Base-by-base conservation (phyloP, 2,113 vertebrate species). In the Puma concolor region DNA sequence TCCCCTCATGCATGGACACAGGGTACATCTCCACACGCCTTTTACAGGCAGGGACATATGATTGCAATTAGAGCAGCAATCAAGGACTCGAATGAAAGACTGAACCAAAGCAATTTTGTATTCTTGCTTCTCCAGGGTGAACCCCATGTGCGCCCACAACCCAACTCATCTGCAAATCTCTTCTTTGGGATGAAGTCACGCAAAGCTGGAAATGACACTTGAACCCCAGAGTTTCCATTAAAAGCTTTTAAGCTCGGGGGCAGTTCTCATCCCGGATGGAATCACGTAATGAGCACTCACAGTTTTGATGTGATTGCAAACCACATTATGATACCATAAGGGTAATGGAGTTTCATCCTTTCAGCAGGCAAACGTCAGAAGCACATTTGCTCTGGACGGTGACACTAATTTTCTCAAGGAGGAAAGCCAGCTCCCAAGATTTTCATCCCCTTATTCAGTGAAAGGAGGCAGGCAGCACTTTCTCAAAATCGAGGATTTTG, bases 201-300 rank as follows among this genome's bases (percentile, higher is more conserved):
- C 16, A 14, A 91, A 83, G 69, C 8, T 25, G 67, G 36, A 95
- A 97, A 90, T 50, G 80, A 84, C 38, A 31, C 63, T 76, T 81
- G 33, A 57, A 60, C 48, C 80, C 84, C 64, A 64, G 38, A 87
- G 64, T 71, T 94, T 87, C 93, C 74, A 77, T 64, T 50, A 82
- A 90, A 95, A 91, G 87, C 95, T 97, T 95, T 95, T 90, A 88
- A 91, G 79, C 82, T 52, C 52, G 76, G 38, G 41, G 93, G 85
- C 86, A 64, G 12, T 72, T 84, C 69, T 44, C 41, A 57, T 36
- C 83, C 41, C 50, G 25, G 57, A 85, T 63, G 87, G 94, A 87
- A 19, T 38, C 31, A 50, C 0, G 15, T 52, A 69, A 83, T 2
- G 71, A 87, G 82, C 76, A 33, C 64, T 96, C 54, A 16, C 0